A percentile compares a stretch with the other conserved stretches of the same genome.
Evolutionary conservation across 2,888 invertebrate genomes (phyloP).

Genomic region (Drosophila helvetica): DNA sequence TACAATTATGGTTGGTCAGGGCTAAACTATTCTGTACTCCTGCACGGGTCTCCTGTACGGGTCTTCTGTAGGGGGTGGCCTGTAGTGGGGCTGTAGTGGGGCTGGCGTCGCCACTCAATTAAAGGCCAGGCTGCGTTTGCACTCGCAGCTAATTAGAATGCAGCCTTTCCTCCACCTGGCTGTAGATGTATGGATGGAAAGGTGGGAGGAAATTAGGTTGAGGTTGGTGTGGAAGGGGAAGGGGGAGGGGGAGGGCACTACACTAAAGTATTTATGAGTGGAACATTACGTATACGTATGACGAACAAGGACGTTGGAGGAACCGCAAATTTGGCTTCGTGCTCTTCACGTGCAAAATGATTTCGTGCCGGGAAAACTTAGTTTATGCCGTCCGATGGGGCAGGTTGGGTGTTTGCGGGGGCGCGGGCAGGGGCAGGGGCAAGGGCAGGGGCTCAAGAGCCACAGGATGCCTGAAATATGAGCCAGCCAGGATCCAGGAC

Average conservation of each 20-base stretch:
- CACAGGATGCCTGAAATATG: slow-evolving; percentile 39
- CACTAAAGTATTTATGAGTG: slow-evolving; percentile 40
- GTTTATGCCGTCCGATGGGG: slow-evolving; percentile 58
- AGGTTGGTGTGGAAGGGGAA: slow-evolving; percentile 16
- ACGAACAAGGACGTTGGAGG: slow-evolving; percentile 26
- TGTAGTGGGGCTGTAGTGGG: too few relatives aligned
- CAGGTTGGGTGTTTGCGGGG: neutral
- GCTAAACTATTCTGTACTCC: slow-evolving; percentile 52
- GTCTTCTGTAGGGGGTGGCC: too few relatives aligned
- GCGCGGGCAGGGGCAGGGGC: too few relatives aligned
- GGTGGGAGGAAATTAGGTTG: neutral
- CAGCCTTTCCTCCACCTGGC: neutral
- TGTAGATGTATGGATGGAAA: neutral
- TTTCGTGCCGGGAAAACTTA: slow-evolving; percentile 52
- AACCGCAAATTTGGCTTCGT: slow-evolving; percentile 76
- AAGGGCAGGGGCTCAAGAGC: neutral
- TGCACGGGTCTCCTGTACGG: slow-evolving; percentile 9
- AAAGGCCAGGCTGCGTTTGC: slow-evolving; percentile 11
- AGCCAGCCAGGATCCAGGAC: slow-evolving; percentile 30
- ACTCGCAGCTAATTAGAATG: slow-evolving; percentile 50
- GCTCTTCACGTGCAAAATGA: slow-evolving; percentile 62
- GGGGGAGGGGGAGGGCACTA: slow-evolving; percentile 4
- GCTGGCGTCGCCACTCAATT: slow-evolving; percentile 48
- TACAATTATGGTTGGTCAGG: slow-evolving; percentile 83
- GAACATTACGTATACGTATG: slow-evolving; percentile 19